Conservation (phyloP, 2,888 invertebrate genomes). For the Nephrotoma flavescens region DNA sequence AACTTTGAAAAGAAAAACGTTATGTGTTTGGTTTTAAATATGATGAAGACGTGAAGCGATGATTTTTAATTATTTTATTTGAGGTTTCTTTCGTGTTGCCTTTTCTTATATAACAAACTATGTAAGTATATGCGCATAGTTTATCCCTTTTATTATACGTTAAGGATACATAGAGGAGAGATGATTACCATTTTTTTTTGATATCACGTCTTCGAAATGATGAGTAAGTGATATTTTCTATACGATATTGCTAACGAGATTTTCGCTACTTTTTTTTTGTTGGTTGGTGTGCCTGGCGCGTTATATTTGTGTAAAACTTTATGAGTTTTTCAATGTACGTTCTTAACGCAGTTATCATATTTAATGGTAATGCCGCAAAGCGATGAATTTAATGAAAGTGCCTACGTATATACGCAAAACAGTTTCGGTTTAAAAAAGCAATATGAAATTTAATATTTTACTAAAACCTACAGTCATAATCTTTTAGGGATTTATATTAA, state of each 20-base stretch:
- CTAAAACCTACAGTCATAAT: neutral
- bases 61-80: neutral
- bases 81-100: neutral
- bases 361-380: neutral
- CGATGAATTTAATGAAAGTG: neutral
- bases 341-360: neutral
- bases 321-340: neutral
- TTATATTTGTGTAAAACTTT: neutral
- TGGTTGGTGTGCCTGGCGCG: neutral
- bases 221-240: neutral
- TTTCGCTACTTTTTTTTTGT: neutral
- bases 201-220: neutral
- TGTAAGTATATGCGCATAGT: neutral
- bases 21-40: neutral
- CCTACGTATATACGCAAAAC: neutral
- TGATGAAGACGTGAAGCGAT: neutral
- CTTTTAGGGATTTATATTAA: neutral
- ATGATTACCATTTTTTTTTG: neutral
- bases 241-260: neutral
- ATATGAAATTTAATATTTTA: neutral
- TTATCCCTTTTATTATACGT: neutral
- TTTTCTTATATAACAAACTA: neutral
- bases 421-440: neutral
- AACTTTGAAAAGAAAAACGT: neutral
- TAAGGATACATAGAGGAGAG: neutral